Percentiles rank a stretch among this genome's conserved stretches.
These are phyloP conservation scores for Diorhabda sublineata DNA, from an alignment of 1,140 invertebrate species.

Conservation along the genomic window DNA sequence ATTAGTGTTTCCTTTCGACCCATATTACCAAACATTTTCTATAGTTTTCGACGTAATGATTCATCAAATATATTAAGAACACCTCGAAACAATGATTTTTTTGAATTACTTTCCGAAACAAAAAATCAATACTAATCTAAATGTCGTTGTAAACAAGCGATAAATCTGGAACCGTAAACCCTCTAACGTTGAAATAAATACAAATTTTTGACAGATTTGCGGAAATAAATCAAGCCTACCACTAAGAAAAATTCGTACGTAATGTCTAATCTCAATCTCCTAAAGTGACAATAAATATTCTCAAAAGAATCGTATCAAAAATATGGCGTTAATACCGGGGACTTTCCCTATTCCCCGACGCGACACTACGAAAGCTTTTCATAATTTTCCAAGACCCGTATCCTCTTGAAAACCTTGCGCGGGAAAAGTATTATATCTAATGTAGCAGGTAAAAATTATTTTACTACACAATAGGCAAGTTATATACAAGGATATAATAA, in stretches of 20 bases:
- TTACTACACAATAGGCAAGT: no score
- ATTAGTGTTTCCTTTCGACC: no score
- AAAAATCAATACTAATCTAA: neutral
- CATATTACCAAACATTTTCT: no score
- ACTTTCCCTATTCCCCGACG: constrained; percentile 1
- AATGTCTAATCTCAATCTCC: constrained; percentile 16
- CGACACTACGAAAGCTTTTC: constrained; percentile 3
- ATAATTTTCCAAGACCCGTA: neutral
- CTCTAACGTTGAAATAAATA: neutral
- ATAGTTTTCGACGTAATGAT: no score
- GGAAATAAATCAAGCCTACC: constrained; percentile 11
- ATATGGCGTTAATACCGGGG: constrained; percentile 8
- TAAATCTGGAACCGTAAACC: neutral
- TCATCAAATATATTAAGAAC: no score
- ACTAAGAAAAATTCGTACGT: constrained; percentile 10
- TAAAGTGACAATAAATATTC: constrained; percentile 20
- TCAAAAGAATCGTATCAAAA: constrained; percentile 11
- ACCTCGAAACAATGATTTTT: no score
- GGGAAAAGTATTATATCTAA: neutral
- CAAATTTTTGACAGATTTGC: neutral
- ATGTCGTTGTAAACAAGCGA: neutral
- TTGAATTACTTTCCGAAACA: no score
- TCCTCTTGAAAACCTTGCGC: neutral
- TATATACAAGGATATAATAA: no score
- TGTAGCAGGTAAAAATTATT: no score